Evolutionary conservation across 2,888 invertebrate species (phyloP).

Genomic region (Lepetodrilus schrolli): DNA sequence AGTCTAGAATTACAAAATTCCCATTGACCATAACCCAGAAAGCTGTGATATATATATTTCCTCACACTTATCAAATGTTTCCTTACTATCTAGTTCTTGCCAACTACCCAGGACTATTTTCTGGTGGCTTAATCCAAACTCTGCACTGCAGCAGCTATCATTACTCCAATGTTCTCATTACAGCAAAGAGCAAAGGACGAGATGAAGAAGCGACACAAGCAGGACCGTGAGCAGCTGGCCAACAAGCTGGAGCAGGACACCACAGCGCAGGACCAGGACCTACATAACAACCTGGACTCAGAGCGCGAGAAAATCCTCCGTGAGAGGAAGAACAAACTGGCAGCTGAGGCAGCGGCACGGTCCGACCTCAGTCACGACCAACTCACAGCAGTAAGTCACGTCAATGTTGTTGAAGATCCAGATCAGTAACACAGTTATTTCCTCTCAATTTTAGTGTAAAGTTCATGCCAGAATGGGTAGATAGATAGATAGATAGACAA

Average conservation of each 20-base stretch:
- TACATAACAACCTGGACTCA: constrained; percentile 51
- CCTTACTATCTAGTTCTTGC: background rate
- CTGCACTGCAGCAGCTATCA: no score
- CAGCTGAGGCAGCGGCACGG: constrained; percentile 67
- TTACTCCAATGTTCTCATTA: no score
- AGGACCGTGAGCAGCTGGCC: constrained; percentile 57
- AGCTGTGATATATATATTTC: no score
- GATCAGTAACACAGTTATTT: no score
- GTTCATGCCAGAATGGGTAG: no score
- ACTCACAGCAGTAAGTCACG: constrained; percentile 57
- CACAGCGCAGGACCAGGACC: constrained; percentile 53
- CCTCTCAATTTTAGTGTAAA: no score
- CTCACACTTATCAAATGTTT: background rate
- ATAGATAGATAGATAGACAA: no score
- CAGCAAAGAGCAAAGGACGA: constrained; percentile 66
- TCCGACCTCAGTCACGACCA: constrained; percentile 68
- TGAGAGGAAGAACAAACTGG: constrained; percentile 68
- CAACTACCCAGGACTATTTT: background rate
- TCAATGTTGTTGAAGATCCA: no score
- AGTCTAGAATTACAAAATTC: no score
- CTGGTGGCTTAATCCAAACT: background rate
- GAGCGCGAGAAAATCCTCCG: constrained; percentile 63
- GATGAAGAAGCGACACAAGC: constrained; percentile 61
- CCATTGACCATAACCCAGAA: no score
- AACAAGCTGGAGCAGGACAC: constrained; percentile 59